phyloP scores from a whole-genome alignment of 2,888 invertebrate genomes.

The Aproaerema taeniolella region DNA sequence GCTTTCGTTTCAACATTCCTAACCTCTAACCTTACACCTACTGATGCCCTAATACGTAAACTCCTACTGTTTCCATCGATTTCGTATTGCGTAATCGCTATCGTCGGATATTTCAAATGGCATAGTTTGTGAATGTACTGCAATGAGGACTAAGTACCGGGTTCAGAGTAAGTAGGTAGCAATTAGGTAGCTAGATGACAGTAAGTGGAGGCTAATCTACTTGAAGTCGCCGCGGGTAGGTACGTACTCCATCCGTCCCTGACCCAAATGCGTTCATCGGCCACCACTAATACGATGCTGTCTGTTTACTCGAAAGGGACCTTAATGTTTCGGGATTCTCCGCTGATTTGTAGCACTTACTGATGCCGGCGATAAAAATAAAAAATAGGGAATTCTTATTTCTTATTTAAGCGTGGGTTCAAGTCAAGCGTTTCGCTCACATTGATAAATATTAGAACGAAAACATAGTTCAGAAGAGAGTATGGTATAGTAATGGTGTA shows the following conservation, averaged over 20 bases:
- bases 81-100: neutral
- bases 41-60: slow-evolving; percentile 19
- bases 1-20: slow-evolving; percentile 19
- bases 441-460: too few relatives aligned
- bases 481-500: too few relatives aligned
- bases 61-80: neutral
- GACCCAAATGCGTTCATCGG: neutral
- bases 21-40: slow-evolving; percentile 17
- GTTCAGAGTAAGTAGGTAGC: neutral
- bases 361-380: too few relatives aligned
- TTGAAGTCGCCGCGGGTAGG: neutral
- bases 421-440: too few relatives aligned
- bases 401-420: too few relatives aligned
- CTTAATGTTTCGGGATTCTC: neutral
- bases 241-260: neutral
- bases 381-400: too few relatives aligned
- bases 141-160: neutral
- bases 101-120: neutral
- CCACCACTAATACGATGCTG: neutral
- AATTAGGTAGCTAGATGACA: neutral
- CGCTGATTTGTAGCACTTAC: neutral
- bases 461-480: too few relatives aligned
- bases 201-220: neutral
- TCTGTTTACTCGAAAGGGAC: neutral
- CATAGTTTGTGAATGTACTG: neutral